Conservation (phyloP, 2,113 vertebrate species). For the Corythaixoides concolor region DNA sequence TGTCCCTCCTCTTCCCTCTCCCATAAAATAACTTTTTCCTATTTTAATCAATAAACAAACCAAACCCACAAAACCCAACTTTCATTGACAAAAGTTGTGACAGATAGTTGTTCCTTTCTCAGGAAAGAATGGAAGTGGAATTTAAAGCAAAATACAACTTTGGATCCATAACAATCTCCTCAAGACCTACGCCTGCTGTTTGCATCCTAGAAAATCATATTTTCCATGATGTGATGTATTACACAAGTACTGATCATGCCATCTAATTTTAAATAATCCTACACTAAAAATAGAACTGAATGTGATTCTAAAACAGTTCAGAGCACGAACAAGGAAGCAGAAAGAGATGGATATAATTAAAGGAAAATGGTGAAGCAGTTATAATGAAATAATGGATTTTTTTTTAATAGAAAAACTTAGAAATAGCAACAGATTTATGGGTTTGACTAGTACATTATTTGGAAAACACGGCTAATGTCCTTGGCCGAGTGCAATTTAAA, state of each 20-base stretch:
- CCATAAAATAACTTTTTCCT: background rate
- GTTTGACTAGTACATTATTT: background rate
- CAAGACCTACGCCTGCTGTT: background rate
- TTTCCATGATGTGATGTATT: background rate
- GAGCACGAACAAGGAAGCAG: background rate
- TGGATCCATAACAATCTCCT: background rate
- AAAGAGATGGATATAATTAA: background rate
- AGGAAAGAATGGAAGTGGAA: background rate
- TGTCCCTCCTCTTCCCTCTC: background rate
- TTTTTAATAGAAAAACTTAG: background rate
- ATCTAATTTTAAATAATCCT: background rate
- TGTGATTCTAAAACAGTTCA: background rate
- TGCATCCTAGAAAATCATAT: background rate
- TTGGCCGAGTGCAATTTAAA: background rate
- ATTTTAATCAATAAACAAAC: background rate
- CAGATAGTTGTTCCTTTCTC: background rate
- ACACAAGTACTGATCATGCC: background rate
- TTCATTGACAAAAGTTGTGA: background rate
- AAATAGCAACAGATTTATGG: background rate
- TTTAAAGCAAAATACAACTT: background rate
- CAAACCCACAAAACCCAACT: background rate
- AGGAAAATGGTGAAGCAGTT: background rate
- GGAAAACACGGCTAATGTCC: background rate
- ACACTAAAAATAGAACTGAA: constrained; percentile 18
- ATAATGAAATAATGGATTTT: background rate